Base-by-base conservation (phyloP, 2,888 invertebrate genomes). In the Monopis laevigella region DNA sequence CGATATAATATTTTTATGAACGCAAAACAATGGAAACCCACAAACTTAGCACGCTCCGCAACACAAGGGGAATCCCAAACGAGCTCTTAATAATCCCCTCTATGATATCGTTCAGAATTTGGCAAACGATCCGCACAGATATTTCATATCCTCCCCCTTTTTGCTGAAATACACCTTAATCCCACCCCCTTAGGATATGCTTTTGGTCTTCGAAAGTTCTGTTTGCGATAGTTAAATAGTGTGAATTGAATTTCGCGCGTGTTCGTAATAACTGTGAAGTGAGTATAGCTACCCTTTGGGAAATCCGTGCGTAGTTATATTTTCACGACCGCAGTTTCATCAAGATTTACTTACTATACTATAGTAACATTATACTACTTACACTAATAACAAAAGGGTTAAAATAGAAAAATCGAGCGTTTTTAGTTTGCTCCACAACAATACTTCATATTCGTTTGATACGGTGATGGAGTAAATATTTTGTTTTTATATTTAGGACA, bases 31-130 rank as follows among this genome's bases (percentile, higher is more conserved):
- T 45, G 51, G 48, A 45, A 8, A 40, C 45, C 18, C 39, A 30
- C 39, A 35, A 32, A 39, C 42, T 47, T 43, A 46, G 52, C 50
- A 51, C 52, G 56, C 51, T 53, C 58, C 14, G 62, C 56, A 66
- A 71, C 73, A 72, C 65, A 60, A 65, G 60, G 54, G 60, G 70
- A 71, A 74, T 73, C 71, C 71, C 67, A 69, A 74, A 74, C 71
- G 68, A 70, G 61, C 68, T 68, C 72, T 74, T 77, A 75, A 75
- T 75, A 77, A 72, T 59, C 62, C 59, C 58, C 59, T 58, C 62
- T 67, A 65, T 69, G 63, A 69, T 72, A 73, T 68, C 65, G 58
- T 56, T 52, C 57, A 53, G 57, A 58, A 65, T 65, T 63, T 57
- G 52, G 55, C 54, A 61, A 63, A 57, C 59, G 60, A 53, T 52